phyloP scores from a whole-genome alignment of 1,140 invertebrate species.

The Euwallacea fornicatus region DNA sequence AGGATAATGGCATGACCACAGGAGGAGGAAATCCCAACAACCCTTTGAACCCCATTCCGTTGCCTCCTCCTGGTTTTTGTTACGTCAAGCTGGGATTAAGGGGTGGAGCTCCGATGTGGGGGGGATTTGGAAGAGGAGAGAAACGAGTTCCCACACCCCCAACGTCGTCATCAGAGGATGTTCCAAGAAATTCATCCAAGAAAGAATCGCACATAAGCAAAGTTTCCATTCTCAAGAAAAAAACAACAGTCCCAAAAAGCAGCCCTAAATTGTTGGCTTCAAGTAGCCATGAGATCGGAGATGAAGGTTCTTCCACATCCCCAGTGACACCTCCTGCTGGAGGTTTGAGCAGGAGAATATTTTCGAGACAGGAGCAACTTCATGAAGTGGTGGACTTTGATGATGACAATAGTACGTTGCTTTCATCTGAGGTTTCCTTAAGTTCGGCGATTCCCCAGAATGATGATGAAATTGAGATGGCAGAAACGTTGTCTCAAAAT shows the following conservation, averaged over 20 bases:
- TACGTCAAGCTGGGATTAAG: conserved; percentile 65
- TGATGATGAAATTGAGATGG: conserved; percentile 63
- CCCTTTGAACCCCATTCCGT: conserved; percentile 58
- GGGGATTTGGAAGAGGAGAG: conserved; percentile 48
- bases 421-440: conserved; percentile 62
- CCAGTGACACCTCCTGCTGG: conserved; percentile 59
- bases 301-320: conserved; percentile 65
- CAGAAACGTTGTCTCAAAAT: conserved; percentile 60
- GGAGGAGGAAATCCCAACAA: conserved; percentile 52
- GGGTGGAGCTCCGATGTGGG: conserved; percentile 75
- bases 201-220: conserved; percentile 59
- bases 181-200: conserved; percentile 31
- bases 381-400: conserved; percentile 60
- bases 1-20: conserved; percentile 37
- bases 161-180: conserved; percentile 7
- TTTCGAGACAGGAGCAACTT: conserved; percentile 1
- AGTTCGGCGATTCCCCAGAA: conserved; percentile 60
- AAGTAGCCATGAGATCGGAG: conserved; percentile 46
- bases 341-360: conserved; percentile 40
- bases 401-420: conserved; percentile 62
- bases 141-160: conserved; percentile 49
- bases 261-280: conserved; percentile 52
- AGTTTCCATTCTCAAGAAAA: conserved; percentile 61
- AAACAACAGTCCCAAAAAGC: conserved; percentile 56
- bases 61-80: conserved; percentile 55